These are phyloP conservation scores for Drosophila kanapiae DNA, from an alignment of 1,140 invertebrate species.

Conservation along the genomic window DNA sequence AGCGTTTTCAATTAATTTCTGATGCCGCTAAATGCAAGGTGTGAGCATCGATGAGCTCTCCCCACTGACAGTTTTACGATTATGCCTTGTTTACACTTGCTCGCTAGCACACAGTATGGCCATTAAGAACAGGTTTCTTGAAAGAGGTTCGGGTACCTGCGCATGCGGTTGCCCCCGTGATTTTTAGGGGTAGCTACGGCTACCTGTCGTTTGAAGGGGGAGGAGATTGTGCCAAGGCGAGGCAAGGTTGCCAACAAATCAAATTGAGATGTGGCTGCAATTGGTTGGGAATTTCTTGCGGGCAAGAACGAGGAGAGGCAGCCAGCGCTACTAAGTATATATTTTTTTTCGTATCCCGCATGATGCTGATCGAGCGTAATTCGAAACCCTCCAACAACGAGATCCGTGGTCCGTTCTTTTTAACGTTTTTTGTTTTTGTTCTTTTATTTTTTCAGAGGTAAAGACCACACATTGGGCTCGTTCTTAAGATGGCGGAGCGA, in stretches of 20 bases:
- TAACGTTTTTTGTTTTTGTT: constrained; percentile 25
- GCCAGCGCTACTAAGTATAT: not conserved
- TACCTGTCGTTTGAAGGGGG: constrained; percentile 42
- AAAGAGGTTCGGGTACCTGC: constrained; percentile 29
- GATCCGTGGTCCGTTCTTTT: constrained; percentile 21
- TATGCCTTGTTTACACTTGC: constrained; percentile 83
- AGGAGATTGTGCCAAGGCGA: constrained; percentile 50
- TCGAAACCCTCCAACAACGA: constrained; percentile 17
- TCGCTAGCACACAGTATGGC: constrained; percentile 15
- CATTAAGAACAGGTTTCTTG: constrained; percentile 33
- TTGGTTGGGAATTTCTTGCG: constrained; percentile 47
- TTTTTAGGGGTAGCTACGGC: constrained; percentile 32
- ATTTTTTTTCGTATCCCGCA: not conserved
- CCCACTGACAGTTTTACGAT: constrained; percentile 79
- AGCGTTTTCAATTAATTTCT: constrained; percentile 52
- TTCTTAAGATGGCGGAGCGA: constrained; percentile 56
- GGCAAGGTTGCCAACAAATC: constrained; percentile 71
- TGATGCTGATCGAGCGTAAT: constrained; percentile 33
- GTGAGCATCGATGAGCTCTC: constrained; percentile 64
- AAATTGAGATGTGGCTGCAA: constrained; percentile 75
- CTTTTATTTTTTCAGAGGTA: constrained; percentile 20
- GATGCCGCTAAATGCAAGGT: constrained; percentile 18
- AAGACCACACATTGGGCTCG: constrained; percentile 60
- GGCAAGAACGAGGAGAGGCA: constrained; percentile 3
- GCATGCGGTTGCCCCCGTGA: constrained; percentile 30